Evolutionary conservation across 2,113 vertebrate species (phyloP).

Genomic region (Cariama cristata): DNA sequence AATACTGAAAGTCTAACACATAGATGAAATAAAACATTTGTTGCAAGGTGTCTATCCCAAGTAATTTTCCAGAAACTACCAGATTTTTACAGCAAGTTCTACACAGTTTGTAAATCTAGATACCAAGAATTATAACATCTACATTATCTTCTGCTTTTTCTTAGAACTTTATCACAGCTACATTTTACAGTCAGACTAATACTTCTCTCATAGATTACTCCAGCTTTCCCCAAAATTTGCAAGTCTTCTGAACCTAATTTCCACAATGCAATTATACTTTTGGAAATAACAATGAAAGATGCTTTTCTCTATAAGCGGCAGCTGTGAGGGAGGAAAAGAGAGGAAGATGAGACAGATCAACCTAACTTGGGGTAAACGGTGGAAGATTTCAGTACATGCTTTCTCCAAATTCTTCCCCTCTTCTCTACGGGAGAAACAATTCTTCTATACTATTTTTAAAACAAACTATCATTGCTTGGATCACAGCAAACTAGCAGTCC

Average conservation of each 20-base stretch:
- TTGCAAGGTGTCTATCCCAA: background rate
- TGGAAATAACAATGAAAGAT: background rate
- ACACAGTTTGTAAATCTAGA: background rate
- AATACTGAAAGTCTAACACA: background rate
- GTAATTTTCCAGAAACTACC: background rate
- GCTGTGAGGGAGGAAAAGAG: background rate
- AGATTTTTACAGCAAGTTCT: background rate
- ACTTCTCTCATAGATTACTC: background rate
- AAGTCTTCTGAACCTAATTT: background rate
- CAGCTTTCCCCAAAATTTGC: background rate
- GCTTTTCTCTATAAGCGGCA: background rate
- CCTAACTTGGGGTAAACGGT: background rate
- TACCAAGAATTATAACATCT: background rate
- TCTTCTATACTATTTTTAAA: background rate
- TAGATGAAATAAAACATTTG: background rate
- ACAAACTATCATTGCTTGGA: background rate
- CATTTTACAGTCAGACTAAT: background rate
- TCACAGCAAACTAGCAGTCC: background rate
- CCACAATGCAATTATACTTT: background rate
- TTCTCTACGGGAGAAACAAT: background rate
- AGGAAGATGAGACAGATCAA: background rate
- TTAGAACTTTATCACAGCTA: background rate
- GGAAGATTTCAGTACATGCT: background rate
- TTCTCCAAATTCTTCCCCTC: background rate
- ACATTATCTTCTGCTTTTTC: background rate